Base-by-base conservation (phyloP, 1,140 invertebrate species). In the Augochlora pura region DNA sequence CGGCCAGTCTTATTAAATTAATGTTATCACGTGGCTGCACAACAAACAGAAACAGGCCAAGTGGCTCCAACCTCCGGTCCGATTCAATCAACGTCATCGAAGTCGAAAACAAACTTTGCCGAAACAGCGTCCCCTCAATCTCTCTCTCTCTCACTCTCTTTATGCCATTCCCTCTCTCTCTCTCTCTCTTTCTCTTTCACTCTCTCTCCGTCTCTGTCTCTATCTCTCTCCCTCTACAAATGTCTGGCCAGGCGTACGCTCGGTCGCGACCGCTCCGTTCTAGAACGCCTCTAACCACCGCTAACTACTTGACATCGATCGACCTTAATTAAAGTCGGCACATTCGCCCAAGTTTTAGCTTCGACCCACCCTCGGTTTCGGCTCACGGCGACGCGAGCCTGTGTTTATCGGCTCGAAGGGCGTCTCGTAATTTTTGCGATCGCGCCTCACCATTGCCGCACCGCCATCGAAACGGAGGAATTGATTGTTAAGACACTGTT, bases 241-340 rank as follows among this genome's bases (percentile, higher is more conserved):
- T 14, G 42, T 46, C 9, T 46, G 42, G 42, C 42, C 42, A 46
- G 42, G 42, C 42, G 42, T 46, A 14, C 76, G 68, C 42, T 9
- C 71, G 59, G 68, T 38, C 8, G 42, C 76, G 68, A 59, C 16
- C 71, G 59, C 76, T 38, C 8, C 67, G 42, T 63, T 69, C 54
- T 59, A 39, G 68, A 59, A 71, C 76, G 59, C 59, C 67, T 71
- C 68, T 64, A 78, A 78, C 76, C 64, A 46, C 64, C 60, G 54
- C 76, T 71, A 72, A 78, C 76, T 78, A 78, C 76, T 78, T 78
- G 60, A 71, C 76, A 78, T 78, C 76, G 76, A 78, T 78, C 76
- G 68, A 78, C 76, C 76, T 78, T 78, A 78, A 78, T 78, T 78
- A 78, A 78, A 72, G 76, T 78, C 76, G 60, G 69, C 76, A 78